Evolutionary conservation across 2,888 invertebrate genomes (phyloP).

Genomic region (Cerastoderma edule): DNA sequence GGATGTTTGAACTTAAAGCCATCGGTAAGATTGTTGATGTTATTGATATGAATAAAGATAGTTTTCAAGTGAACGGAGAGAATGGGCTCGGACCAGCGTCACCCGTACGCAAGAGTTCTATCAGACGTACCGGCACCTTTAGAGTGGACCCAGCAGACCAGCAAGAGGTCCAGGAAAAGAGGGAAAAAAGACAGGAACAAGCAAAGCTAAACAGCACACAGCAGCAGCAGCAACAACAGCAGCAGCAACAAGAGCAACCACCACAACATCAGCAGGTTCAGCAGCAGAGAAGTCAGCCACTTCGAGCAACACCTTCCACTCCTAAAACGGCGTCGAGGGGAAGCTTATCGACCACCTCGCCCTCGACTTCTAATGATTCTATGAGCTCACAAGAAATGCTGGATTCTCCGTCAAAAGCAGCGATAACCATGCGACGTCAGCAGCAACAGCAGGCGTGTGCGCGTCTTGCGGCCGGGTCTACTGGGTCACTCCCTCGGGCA

Average conservation of each 20-base stretch:
- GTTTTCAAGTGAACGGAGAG: slow-evolving; percentile 61
- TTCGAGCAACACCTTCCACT: slow-evolving; percentile 1
- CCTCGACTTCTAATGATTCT: slow-evolving; percentile 67
- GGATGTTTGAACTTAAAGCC: slow-evolving; percentile 59
- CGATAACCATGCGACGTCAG: slow-evolving; percentile 33
- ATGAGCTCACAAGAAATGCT: slow-evolving; percentile 67
- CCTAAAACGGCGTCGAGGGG: slow-evolving; percentile 41
- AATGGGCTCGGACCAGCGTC: slow-evolving; percentile 52
- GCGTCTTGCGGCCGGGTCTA: slow-evolving; percentile 51
- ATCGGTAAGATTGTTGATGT: slow-evolving; percentile 68
- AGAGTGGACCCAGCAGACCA: slow-evolving; percentile 60
- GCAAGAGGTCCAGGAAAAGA: slow-evolving; percentile 26
- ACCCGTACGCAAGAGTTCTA: slow-evolving; percentile 53
- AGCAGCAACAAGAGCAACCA: slow-evolving; percentile 13
- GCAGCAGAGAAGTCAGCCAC: slow-evolving; percentile 13
- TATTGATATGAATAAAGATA: slow-evolving; percentile 66
- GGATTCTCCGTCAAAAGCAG: slow-evolving; percentile 39
- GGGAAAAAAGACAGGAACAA: slow-evolving; percentile 21
- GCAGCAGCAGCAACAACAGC: slow-evolving; percentile 20
- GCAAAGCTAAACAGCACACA: slow-evolving; percentile 9
- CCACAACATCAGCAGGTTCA: slow-evolving; percentile 27
- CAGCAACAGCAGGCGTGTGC: slow-evolving; percentile 54
- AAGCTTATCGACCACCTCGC: slow-evolving; percentile 56
- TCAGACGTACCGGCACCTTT: slow-evolving; percentile 68
- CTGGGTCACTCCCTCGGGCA: slow-evolving; percentile 52